Evolutionary conservation across 2,797 vertebrate species (phyloP).

Genomic region (Oreochromis grahami): DNA sequence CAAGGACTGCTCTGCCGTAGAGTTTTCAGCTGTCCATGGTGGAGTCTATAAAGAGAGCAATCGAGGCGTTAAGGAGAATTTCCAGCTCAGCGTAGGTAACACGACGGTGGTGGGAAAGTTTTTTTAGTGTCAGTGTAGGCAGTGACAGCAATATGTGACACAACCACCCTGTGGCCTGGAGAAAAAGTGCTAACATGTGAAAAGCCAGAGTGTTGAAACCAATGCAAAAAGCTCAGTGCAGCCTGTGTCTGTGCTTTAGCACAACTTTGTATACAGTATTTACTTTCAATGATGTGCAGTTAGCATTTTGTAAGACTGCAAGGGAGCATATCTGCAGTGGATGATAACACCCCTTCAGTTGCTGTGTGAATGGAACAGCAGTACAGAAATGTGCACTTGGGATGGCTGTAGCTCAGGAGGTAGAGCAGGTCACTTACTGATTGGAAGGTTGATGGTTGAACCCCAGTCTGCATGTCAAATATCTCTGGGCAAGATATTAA

Average conservation of each 20-base stretch:
- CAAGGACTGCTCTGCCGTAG: rapidly evolving
- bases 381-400: no score
- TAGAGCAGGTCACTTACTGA: no score
- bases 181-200: neutral
- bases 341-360: no score
- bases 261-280: no score
- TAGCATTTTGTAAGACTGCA: no score
- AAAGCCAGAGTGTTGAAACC: neutral
- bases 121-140: neutral
- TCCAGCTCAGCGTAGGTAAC: neutral
- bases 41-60: neutral
- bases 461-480: no score
- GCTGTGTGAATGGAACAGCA: no score
- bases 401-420: no score
- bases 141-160: rapidly evolving
- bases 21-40: neutral
- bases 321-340: no score
- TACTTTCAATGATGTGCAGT: no score
- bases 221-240: neutral
- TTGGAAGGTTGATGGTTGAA: no score
- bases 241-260: rapidly evolving
- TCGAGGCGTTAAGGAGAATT: rapidly evolving
- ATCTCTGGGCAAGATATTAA: rapidly evolving
- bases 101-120: rapidly evolving
- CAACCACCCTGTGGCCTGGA: rapidly evolving